Base-by-base conservation (phyloP, 2,797 vertebrate genomes). In the Esox masquinongy region DNA sequence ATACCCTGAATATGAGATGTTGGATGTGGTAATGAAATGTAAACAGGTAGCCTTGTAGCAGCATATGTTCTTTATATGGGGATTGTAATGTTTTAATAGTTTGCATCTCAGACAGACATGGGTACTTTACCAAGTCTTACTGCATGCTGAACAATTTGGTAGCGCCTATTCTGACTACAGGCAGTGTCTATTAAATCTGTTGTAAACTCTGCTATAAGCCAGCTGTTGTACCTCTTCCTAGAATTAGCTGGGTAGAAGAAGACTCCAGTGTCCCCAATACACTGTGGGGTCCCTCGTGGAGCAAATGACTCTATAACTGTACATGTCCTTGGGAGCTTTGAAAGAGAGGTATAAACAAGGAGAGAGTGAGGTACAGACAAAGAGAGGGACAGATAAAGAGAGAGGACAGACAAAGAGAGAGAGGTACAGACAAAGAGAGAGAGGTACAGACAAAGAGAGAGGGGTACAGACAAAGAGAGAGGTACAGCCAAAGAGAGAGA, bases 171-270 rank as follows among this genome's bases (percentile, higher is more conserved):
- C 31, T 67, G 64, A 66, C 29, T 34, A 66, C 64, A 66, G 4
- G n/a, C n/a, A 22, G 53, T 56, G 53, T 11, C 26, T 66, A 29
- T 66, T 15, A 31, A 66, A 66, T 31, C 61, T 14, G 12, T 31
- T 29, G 61, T 64, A 29, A 64, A 31, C 24, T 64, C 15, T 64
- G 24, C 29, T 17, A 17, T 64, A 4, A 66, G 63, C 63, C 29
- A 66, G 63, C 77, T 76, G 76, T 73, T 80, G 83, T 84, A 43
- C 72, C 77, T 79, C 78, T 85, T 81, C 86, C 81, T 90, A 87
- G 82, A 80, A 90, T 90, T 86, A 91, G 84, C 87, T 82, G 81
- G 77, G 80, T 80, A 85, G 86, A 83, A 81, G 82, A 88, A 90
- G 85, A 79, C 80, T 83, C 74, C 63, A 78, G 86, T 85, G 81